phyloP scores from a whole-genome alignment of 2,797 vertebrate species.

The Hemitrygon akajei region DNA sequence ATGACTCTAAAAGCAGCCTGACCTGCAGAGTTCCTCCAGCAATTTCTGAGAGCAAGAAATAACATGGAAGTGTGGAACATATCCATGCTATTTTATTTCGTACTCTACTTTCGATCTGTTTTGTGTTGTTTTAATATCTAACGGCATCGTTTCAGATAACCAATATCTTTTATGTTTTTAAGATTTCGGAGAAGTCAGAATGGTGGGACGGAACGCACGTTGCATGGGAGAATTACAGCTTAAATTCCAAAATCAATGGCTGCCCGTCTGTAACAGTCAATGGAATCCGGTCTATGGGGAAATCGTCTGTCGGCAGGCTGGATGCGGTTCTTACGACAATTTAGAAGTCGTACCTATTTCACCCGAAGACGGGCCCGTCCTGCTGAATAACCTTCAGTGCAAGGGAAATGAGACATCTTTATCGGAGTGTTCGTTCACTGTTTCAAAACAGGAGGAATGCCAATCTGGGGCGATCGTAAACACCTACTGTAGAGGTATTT shows the following conservation, averaged over 20 bases:
- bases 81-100: no score
- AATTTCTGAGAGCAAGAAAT: no score
- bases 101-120: no score
- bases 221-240: not conserved
- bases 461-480: not conserved
- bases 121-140: no score
- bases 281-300: not conserved
- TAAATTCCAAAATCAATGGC: not conserved
- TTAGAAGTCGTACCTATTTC: not conserved
- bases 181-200: not conserved
- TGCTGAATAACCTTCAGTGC: not conserved
- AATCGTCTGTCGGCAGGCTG: not conserved
- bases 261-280: not conserved
- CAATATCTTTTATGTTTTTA: not conserved
- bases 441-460: not conserved
- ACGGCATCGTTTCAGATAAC: no score
- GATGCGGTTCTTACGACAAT: not conserved
- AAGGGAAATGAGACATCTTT: not conserved
- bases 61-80: no score
- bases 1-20: no score
- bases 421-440: not conserved
- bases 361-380: not conserved
- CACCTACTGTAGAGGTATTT: not conserved
- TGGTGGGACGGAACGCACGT: not conserved
- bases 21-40: no score